phyloP scores from a whole-genome alignment of 2,888 invertebrate species.

The Ashinkailepas kermadecensis region DNA sequence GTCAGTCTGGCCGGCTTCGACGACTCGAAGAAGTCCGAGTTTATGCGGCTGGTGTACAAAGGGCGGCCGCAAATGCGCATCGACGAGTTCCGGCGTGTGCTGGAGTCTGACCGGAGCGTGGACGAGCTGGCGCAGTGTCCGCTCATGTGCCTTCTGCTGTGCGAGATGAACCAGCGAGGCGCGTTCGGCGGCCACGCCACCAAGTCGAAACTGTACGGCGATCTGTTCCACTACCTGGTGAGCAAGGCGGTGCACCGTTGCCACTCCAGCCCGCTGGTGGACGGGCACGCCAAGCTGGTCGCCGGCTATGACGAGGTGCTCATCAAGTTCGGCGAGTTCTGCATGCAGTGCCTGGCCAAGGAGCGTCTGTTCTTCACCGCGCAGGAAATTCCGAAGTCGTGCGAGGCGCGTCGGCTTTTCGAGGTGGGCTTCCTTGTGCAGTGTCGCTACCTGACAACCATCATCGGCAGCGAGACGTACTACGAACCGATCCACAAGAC shows the following conservation, averaged over 20 bases:
- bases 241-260: background rate
- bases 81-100: slow-evolving; percentile 86
- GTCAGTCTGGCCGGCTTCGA: background rate
- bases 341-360: slow-evolving; percentile 46
- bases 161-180: slow-evolving; percentile 36
- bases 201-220: slow-evolving; percentile 20
- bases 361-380: slow-evolving; percentile 65
- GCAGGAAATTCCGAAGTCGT: slow-evolving; percentile 79
- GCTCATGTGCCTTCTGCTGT: slow-evolving; percentile 78
- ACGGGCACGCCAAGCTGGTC: slow-evolving; percentile 45
- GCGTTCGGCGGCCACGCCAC: background rate
- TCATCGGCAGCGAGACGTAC: slow-evolving; percentile 3
- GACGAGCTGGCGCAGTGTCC: slow-evolving; percentile 95
- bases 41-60: background rate
- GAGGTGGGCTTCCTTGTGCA: slow-evolving; percentile 60
- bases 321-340: slow-evolving; percentile 56
- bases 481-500: slow-evolving; percentile 13
- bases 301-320: slow-evolving; percentile 71
- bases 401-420: slow-evolving; percentile 77
- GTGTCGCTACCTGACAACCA: background rate
- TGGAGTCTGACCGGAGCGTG: slow-evolving; percentile 81
- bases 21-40: background rate
- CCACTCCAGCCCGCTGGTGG: slow-evolving; percentile 25
- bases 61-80: slow-evolving; percentile 50
- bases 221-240: slow-evolving; percentile 24